Conservation (phyloP, 2,888 invertebrate genomes). For the Drosophila falleni region DNA sequence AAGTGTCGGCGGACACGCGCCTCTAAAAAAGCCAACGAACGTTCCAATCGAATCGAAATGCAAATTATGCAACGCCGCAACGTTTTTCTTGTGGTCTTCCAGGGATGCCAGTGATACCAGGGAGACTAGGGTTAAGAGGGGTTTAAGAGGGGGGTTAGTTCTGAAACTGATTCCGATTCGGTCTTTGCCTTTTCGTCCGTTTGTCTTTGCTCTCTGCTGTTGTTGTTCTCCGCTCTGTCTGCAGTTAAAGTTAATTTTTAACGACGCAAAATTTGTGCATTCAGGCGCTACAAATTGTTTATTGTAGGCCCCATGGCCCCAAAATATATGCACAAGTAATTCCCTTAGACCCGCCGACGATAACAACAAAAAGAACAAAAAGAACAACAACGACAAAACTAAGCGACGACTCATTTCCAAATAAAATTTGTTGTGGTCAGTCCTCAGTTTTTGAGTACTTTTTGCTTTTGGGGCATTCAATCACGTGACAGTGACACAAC, state of each 20-base stretch:
- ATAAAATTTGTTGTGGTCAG: slow-evolving; percentile 75
- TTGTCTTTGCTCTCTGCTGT: slow-evolving; percentile 29
- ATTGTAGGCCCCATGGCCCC: slow-evolving; percentile 70
- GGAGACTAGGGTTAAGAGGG: neutral
- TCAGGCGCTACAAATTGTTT: slow-evolving; percentile 81
- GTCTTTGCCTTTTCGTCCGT: slow-evolving; percentile 19
- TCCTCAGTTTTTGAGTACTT: slow-evolving; percentile 27
- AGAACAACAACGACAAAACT: slow-evolving; percentile 7
- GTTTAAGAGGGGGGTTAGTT: neutral
- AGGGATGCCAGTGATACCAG: neutral
- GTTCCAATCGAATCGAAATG: slow-evolving; percentile 84
- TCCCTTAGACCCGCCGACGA: slow-evolving; percentile 45
- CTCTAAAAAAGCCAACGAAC: slow-evolving; percentile 73
- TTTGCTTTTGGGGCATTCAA: slow-evolving; percentile 46
- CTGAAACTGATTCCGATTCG: slow-evolving; percentile 43
- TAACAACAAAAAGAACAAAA: slow-evolving; percentile 1
- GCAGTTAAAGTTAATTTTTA: slow-evolving; percentile 76
- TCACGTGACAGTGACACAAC: slow-evolving; percentile 54
- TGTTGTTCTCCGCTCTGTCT: slow-evolving; percentile 45
- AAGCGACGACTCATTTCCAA: slow-evolving; percentile 58
- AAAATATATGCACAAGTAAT: slow-evolving; percentile 46
- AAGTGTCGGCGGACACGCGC: slow-evolving; percentile 85
- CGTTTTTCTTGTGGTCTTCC: slow-evolving; percentile 25
- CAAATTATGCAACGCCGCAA: slow-evolving; percentile 82
- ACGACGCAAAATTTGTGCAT: slow-evolving; percentile 79